Conservation (phyloP, 2,797 vertebrate genomes). For the Orestias chungarensis region DNA sequence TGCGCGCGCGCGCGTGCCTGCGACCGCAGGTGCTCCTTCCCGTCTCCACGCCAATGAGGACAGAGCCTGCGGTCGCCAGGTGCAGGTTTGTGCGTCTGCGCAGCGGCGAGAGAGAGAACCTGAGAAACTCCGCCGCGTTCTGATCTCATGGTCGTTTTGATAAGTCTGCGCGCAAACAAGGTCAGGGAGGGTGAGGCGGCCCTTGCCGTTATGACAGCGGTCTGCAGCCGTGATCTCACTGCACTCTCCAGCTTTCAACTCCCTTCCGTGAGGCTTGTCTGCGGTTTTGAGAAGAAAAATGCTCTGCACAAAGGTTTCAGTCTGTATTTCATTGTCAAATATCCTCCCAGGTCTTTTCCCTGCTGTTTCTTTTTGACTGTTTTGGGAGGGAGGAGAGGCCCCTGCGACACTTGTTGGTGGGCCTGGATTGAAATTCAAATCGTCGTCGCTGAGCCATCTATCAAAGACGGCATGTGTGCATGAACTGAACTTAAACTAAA, state of each 20-base stretch:
- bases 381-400: constrained; percentile 13
- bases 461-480: constrained; percentile 43
- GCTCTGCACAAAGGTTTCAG: constrained; percentile 55
- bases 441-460: constrained; percentile 44
- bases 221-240: constrained; percentile 60
- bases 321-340: constrained; percentile 64
- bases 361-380: constrained; percentile 1
- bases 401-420: constrained; percentile 57
- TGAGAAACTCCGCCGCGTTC: constrained; percentile 75
- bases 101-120: constrained; percentile 59
- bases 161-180: constrained; percentile 62
- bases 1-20: constrained; percentile 27
- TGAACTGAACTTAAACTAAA: constrained; percentile 35
- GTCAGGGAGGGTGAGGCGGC: constrained; percentile 54
- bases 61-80: constrained; percentile 65
- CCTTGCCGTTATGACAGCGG: constrained; percentile 65
- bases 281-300: constrained; percentile 59
- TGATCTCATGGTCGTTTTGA: constrained; percentile 81
- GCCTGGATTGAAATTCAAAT: constrained; percentile 64
- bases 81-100: constrained; percentile 64
- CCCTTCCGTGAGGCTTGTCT: constrained; percentile 54
- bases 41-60: constrained; percentile 75
- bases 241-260: constrained; percentile 62
- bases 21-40: constrained; percentile 69
- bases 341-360: constrained; percentile 45